Evolutionary conservation across 2,888 invertebrate genomes (phyloP), one percentile per base, ranked within the genome.

Genomic region (Caenorhabditis imperialis): DNA sequence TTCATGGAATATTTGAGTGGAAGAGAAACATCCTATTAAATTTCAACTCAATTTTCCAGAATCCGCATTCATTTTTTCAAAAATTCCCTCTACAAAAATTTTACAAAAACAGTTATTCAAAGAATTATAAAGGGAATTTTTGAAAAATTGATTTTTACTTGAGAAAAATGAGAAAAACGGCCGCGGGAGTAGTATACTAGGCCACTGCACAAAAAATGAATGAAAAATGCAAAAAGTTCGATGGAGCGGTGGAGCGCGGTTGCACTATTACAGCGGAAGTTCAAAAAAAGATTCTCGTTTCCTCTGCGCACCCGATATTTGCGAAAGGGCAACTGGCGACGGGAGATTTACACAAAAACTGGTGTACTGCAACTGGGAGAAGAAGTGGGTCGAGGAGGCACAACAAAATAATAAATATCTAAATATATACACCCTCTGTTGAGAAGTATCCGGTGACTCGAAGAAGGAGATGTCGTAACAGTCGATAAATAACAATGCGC

Each of bases 261-360:
- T 50, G 48, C 48, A 20, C 18, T 4, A 27, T 47, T 47, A 27
- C 18, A 18, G 47, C 47, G 47, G 47, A 2, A 47, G 7, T 25
- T 47, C 30, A 20, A 50, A 50, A 47, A 27, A n/a, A 25, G 33
- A 33, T 33, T 30, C 12, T 30, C 5, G 33, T n/a, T n/a, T n/a
- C n/a, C 14, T 47, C 14, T 14, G 16, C 45, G 45, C 33, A 20
- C 37, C 33, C n/a, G 16, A 8, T 35, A 25, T 51, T 51, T 51
- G 51, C 38, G 35, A 51, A 51, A 37, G 38, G 25, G 35, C 51
- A 51, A 35, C 37, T 57, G 57, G 6, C 27, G 35, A 42, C 6
- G 35, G 20, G 12, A 25, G 45, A 45, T 33, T 57, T 57, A 47
- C 45, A 57, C 45, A 35, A 25, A 47, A 38, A 38, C 47, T 25